Conservation (phyloP, 2,797 vertebrate genomes). For the Mareca penelope region DNA sequence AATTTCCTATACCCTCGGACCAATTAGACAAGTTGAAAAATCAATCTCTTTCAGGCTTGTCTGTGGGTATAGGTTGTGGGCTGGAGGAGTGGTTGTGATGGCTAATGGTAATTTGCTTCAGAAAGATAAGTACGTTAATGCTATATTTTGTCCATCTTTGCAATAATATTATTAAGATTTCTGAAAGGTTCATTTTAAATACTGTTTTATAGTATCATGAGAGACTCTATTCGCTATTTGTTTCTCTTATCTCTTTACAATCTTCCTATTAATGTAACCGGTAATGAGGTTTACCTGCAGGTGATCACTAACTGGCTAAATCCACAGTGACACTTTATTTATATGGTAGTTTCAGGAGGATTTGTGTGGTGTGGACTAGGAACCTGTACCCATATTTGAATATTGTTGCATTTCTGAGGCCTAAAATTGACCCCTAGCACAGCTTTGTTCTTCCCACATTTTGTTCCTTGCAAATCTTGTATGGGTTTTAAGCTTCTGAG, state of each 20-base stretch:
- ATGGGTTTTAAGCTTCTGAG: background rate
- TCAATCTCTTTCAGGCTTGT: background rate
- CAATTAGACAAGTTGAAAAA: slow-evolving; percentile 15
- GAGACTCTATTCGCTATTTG: background rate
- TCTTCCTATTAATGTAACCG: background rate
- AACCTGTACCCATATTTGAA: background rate
- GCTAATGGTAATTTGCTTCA: background rate
- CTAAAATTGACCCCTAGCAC: background rate
- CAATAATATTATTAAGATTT: background rate
- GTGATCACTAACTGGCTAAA: background rate
- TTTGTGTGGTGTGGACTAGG: background rate
- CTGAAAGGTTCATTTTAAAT: background rate
- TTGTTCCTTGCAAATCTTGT: background rate
- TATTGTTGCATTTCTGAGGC: background rate
- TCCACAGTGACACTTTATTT: background rate
- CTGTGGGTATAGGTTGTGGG: background rate
- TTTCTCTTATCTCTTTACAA: background rate
- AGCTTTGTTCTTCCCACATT: background rate
- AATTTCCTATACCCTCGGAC: slow-evolving; percentile 3
- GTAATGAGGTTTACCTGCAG: background rate
- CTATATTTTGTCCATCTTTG: background rate
- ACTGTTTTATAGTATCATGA: background rate
- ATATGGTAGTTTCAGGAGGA: slow-evolving; percentile 9
- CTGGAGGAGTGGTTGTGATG: background rate
- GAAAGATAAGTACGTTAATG: background rate